Evolutionary conservation across 2,888 invertebrate species (phyloP).

Genomic region (Pseudococcus jackbeardsleyi): DNA sequence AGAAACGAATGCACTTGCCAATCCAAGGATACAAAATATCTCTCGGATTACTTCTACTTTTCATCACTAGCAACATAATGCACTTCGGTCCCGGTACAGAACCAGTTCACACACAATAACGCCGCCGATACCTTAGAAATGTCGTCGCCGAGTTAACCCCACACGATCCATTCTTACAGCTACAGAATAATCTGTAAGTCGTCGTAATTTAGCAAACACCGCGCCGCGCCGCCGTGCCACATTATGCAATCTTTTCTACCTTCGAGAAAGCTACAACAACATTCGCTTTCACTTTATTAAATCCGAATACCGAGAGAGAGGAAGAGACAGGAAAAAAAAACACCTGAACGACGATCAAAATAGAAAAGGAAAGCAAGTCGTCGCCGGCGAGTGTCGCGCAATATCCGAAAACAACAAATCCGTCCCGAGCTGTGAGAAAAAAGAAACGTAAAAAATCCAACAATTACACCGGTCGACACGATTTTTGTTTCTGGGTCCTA

Average conservation of each 20-base stretch:
- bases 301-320: not conserved
- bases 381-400: not conserved
- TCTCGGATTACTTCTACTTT: not conserved
- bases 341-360: not conserved
- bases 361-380: not conserved
- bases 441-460: not conserved
- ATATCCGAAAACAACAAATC: not conserved
- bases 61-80: not conserved
- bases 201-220: not conserved
- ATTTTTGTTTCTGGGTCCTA: too few relatives aligned
- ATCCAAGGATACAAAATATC: not conserved
- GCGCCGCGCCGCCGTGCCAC: not conserved
- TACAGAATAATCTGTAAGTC: not conserved
- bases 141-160: not conserved
- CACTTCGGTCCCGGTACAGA: not conserved
- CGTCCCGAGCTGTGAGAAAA: not conserved
- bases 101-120: not conserved
- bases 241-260: not conserved
- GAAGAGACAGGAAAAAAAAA: not conserved
- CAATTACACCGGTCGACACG: too few relatives aligned
- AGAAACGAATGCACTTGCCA: conserved; percentile 12
- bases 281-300: conserved; percentile 13
- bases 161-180: not conserved
- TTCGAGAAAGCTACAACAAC: conserved; percentile 10
- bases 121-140: not conserved